Base-by-base conservation (phyloP, 2,888 invertebrate species). In the Endomychus coccineus region DNA sequence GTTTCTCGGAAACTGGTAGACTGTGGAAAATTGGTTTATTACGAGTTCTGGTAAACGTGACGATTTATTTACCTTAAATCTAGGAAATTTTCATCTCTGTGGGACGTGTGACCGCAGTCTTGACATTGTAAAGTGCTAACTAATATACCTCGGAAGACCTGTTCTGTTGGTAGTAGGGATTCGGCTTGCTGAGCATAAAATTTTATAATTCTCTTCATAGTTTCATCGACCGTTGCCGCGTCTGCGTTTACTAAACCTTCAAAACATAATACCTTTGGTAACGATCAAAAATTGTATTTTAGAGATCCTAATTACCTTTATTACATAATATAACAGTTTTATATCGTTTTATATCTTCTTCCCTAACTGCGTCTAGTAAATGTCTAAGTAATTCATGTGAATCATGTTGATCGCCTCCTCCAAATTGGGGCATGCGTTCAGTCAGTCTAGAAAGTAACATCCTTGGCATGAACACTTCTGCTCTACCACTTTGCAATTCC, bases 371-470 rank as follows among this genome's bases (percentile, higher is more conserved):
- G 64, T 97, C 95, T 32, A 97, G 68, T 28, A 97, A 68, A 67
- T 90, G 89, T 34, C 96, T 70, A 11, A 98, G 71, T 36, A 97
- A 68, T 64, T 98, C 97, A 56, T 98, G 97, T 0, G 96, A 82
- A 62, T 98, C 97, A 58, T 98, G 97, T 58, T 98, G 96, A 52
- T 92, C 88, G 2, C 86, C 91, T 6, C 92, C 92, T 33, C 85
- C 83, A 63, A 95, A 96, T 61, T 92, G 84, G 0, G 87, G 84
- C 58, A 80, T 71, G 49, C 80, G 80, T 47, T 67, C 70, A 38
- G 77, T 78, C 13, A 85, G 68, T 39, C 75, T 74, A 1, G 71
- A 70, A 16, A 83, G 71, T 28, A 86, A 67, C 54, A 75, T 73
- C 14, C 73, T 63, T 1, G 85, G 85, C 13, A 70, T 77, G 47